phyloP scores from a whole-genome alignment of 1,140 invertebrate species.

The Drosophila albomicans region DNA sequence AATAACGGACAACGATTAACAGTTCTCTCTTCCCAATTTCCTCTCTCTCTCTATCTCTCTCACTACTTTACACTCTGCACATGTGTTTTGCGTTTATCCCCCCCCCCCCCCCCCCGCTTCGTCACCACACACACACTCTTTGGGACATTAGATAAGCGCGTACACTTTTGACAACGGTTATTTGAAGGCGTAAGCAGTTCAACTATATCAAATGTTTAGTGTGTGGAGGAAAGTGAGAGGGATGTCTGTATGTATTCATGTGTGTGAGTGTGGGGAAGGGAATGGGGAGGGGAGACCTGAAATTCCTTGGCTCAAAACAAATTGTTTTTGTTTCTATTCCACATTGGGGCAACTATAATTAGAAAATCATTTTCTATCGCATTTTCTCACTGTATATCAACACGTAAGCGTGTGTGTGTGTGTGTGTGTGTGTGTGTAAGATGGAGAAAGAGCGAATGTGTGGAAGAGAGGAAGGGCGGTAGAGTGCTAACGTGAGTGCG shows the following conservation, averaged over 20 bases:
- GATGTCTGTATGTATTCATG: not conserved
- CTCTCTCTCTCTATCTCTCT: too few species aligned
- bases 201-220: conserved; percentile 7
- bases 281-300: conserved; percentile 9
- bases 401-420: conserved; percentile 6
- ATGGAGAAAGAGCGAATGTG: too few species aligned
- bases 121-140: not conserved
- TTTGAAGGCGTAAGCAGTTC: conserved; percentile 15
- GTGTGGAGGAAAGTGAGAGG: not conserved
- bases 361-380: conserved; percentile 47
- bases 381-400: conserved; percentile 35
- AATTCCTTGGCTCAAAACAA: conserved; percentile 36
- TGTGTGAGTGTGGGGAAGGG: not conserved
- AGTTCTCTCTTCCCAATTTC: not conserved
- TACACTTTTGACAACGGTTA: conserved; percentile 3
- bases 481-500: not conserved
- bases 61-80: too few species aligned
- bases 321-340: conserved; percentile 44
- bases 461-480: too few species aligned
- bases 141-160: conserved; percentile 3
- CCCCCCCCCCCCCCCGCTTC: not conserved
- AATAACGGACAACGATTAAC: conserved; percentile 33
- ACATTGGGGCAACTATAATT: conserved; percentile 56
- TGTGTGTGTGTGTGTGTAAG: conserved; percentile 11
- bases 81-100: too few species aligned